These are phyloP conservation scores for Forbesichthys papilliferus DNA, from an alignment of 2,113 vertebrate species.

Conservation along the genomic window DNA sequence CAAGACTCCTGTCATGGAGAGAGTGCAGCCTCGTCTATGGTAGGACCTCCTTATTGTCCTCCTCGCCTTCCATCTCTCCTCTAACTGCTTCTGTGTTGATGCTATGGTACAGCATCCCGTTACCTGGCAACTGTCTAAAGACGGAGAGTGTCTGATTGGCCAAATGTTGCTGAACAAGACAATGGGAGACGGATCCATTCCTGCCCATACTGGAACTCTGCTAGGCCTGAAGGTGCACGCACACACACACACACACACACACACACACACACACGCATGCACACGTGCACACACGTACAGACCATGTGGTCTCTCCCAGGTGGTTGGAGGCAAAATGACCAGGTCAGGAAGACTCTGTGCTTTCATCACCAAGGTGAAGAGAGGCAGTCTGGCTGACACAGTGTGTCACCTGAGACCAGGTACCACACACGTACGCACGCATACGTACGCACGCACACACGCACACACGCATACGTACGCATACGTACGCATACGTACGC, in stretches of 20 bases:
- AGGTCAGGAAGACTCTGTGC: slow-evolving; percentile 96
- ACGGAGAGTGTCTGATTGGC: slow-evolving; percentile 94
- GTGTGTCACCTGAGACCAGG: slow-evolving; percentile 97
- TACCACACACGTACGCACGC: slow-evolving; percentile 51
- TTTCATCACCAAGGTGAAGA: slow-evolving; percentile 98
- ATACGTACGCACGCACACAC: too few species aligned
- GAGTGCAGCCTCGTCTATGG: slow-evolving; percentile 89
- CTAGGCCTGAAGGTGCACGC: slow-evolving; percentile 92
- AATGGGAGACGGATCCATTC: slow-evolving; percentile 91
- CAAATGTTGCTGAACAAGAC: slow-evolving; percentile 94
- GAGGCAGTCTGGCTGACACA: slow-evolving; percentile 95
- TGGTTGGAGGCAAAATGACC: slow-evolving; percentile 97
- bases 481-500: not conserved
- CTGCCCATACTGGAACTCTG: slow-evolving; percentile 89
- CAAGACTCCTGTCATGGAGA: slow-evolving; percentile 91
- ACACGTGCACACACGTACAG: too few species aligned
- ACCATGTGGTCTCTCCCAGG: slow-evolving; percentile 69
- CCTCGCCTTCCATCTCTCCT: not conserved
- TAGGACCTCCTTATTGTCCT: slow-evolving; percentile 69
- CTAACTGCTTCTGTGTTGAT: not conserved
- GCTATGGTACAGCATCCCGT: slow-evolving; percentile 84
- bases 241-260: slow-evolving; percentile 44
- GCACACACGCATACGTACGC: too few species aligned
- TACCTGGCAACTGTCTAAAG: slow-evolving; percentile 95
- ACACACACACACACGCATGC: slow-evolving; percentile 27